Percentiles rank a stretch among this genome's conserved stretches.
phyloP scores from a whole-genome alignment of 2,797 vertebrate genomes.

The Lemur catta region DNA sequence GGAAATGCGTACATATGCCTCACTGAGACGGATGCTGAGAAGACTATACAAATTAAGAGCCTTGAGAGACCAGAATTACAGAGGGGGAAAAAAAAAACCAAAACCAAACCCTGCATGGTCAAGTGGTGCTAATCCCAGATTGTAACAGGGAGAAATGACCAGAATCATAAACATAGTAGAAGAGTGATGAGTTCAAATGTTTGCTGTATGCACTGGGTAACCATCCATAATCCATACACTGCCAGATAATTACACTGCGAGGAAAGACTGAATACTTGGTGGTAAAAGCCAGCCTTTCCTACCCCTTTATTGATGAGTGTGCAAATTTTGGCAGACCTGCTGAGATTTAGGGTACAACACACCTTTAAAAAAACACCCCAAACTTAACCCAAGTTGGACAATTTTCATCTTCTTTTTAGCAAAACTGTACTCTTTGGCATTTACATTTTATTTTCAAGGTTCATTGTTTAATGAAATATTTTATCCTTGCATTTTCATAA shows the following conservation, averaged over 20 bases:
- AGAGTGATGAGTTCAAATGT: background rate
- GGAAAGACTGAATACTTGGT: background rate
- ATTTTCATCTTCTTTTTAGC: background rate
- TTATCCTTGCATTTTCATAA: conserved; percentile 27
- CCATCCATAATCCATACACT: conserved; percentile 79
- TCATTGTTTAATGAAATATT: background rate
- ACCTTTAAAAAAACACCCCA: background rate
- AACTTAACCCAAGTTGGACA: background rate
- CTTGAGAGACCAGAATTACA: conserved; percentile 75
- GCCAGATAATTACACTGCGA: conserved; percentile 74
- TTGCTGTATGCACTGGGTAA: conserved; percentile 43
- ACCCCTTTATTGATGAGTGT: background rate
- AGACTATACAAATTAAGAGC: conserved; percentile 74
- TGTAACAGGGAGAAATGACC: conserved; percentile 22
- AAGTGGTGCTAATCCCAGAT: conserved; percentile 82
- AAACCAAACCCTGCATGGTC: conserved; percentile 76
- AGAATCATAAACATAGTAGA: background rate
- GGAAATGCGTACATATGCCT: conserved; percentile 94
- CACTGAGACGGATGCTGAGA: conserved; percentile 86
- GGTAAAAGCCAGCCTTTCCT: background rate
- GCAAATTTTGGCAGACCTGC: background rate
- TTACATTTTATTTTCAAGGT: conserved; percentile 50
- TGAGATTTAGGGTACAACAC: background rate
- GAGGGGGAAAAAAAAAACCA: conserved; percentile 31
- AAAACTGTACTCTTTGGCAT: background rate